Evolutionary conservation across 2,888 invertebrate genomes (phyloP), one percentile per base, ranked within the genome.

Genomic region (Nipponacmea schrenckii): DNA sequence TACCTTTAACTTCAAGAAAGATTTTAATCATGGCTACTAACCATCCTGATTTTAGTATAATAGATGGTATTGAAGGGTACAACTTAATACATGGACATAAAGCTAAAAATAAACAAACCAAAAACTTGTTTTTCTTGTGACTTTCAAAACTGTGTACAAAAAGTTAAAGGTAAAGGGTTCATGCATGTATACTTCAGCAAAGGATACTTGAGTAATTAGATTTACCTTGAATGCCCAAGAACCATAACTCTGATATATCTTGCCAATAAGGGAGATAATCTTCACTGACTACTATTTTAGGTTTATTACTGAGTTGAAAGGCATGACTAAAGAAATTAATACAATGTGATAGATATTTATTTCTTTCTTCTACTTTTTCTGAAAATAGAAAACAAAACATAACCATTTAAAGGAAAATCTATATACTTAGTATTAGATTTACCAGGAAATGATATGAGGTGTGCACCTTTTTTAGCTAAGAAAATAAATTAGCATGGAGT

Each of bases 181-280:
- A n/a, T n/a, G n/a, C n/a, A n/a, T n/a, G n/a, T n/a, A n/a, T n/a
- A n/a, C n/a, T n/a, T n/a, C n/a, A n/a, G n/a, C n/a, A n/a, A n/a
- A n/a, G n/a, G n/a, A n/a, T n/a, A n/a, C n/a, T n/a, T n/a, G n/a
- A n/a, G n/a, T n/a, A n/a, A n/a, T n/a, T n/a, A 39, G 39, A 8
- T 10, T 39, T 24, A 56, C 84, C 80, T 77, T 84, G 81, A 70
- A 81, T 77, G 27, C 77, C 76, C n/a, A 82, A 77, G 68, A 80
- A 79, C 83, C 83, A 83, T 0, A 81, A 79, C 67, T 82, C 80
- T 24, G 77, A 76, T 1, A 83, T 79, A 70, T 80, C 80, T 27
- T 80, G 77, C 83, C 83, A 83, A 4, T 76, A 69, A 8, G 70
- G 62, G 20, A 66, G 48, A 64, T 81, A 83, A 1, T 56, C 15